These are phyloP conservation scores for Manis javanica DNA, from an alignment of 2,797 vertebrate genomes.

Conservation along the genomic window DNA sequence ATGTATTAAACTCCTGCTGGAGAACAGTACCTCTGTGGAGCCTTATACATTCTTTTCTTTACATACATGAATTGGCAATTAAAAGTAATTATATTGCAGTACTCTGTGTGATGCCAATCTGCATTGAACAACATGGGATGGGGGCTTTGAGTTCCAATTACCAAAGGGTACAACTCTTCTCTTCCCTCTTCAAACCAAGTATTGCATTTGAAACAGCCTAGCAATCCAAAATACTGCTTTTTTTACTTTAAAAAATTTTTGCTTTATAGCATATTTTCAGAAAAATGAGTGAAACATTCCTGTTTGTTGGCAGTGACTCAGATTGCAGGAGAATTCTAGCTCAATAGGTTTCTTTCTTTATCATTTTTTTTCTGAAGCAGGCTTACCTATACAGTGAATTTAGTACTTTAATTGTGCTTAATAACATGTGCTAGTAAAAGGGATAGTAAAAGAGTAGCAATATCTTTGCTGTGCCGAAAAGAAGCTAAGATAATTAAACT, in stretches of 20 bases:
- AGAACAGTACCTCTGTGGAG: slow-evolving; percentile 5
- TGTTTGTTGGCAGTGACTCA: background rate
- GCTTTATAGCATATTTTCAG: slow-evolving; percentile 21
- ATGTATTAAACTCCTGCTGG: slow-evolving; percentile 28
- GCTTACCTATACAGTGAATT: background rate
- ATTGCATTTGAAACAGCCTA: background rate
- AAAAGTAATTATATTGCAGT: slow-evolving; percentile 62
- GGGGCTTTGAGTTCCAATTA: slow-evolving; percentile 61
- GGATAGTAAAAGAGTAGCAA: background rate
- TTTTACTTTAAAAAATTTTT: background rate
- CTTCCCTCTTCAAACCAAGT: background rate
- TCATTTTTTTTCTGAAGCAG: background rate
- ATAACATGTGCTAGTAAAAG: background rate
- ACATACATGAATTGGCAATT: slow-evolving; percentile 63
- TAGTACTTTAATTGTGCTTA: background rate
- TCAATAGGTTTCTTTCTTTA: background rate
- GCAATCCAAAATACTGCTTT: background rate
- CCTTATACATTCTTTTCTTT: slow-evolving; percentile 45
- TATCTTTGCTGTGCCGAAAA: background rate
- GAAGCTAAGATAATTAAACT: background rate
- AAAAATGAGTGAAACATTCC: slow-evolving; percentile 21
- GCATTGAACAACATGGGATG: background rate
- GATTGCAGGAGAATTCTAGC: background rate
- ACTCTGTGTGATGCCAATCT: background rate
- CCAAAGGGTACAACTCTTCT: background rate